Conservation (phyloP, 1,140 invertebrate species). For the Mesaphorura yosii region DNA sequence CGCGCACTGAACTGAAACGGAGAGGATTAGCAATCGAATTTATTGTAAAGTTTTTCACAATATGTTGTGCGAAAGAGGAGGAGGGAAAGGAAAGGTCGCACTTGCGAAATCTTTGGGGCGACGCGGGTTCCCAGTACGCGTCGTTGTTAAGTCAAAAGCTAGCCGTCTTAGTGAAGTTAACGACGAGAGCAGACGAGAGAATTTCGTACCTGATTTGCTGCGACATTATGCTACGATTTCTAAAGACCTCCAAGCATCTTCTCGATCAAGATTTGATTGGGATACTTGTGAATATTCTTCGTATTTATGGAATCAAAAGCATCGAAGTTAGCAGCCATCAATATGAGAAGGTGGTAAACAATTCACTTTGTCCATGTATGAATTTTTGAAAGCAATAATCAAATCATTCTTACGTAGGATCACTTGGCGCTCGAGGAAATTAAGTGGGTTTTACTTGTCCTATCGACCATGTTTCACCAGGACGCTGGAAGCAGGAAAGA, state of each 20-base stretch:
- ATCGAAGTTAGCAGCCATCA: constrained; percentile 1
- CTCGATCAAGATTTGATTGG: constrained; percentile 8
- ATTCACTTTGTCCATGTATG: neutral
- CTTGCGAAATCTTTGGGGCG: constrained; percentile 8
- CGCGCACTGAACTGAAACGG: constrained; percentile 4
- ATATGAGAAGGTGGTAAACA: constrained; percentile 8
- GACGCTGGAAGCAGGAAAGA: constrained; percentile 6
- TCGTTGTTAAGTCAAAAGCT: constrained; percentile 9
- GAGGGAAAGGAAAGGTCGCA: neutral
- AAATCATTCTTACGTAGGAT: constrained; percentile 2
- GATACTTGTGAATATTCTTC: constrained; percentile 4
- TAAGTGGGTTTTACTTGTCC: constrained; percentile 4
- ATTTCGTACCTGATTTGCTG: too few species aligned
- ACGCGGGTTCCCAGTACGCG: constrained; percentile 16
- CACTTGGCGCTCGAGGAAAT: constrained; percentile 17
- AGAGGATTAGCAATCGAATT: constrained; percentile 7
- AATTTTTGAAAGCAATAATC: neutral
- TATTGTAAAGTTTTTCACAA: neutral
- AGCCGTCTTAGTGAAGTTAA: too few species aligned
- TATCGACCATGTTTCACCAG: constrained; percentile 15
- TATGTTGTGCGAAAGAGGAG: neutral
- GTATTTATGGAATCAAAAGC: constrained; percentile 14
- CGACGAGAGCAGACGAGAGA: too few species aligned
- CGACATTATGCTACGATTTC: too few species aligned
- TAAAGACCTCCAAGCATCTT: constrained; percentile 13